phyloP scores from a whole-genome alignment of 2,113 vertebrate species.

The Cervus canadensis region DNA sequence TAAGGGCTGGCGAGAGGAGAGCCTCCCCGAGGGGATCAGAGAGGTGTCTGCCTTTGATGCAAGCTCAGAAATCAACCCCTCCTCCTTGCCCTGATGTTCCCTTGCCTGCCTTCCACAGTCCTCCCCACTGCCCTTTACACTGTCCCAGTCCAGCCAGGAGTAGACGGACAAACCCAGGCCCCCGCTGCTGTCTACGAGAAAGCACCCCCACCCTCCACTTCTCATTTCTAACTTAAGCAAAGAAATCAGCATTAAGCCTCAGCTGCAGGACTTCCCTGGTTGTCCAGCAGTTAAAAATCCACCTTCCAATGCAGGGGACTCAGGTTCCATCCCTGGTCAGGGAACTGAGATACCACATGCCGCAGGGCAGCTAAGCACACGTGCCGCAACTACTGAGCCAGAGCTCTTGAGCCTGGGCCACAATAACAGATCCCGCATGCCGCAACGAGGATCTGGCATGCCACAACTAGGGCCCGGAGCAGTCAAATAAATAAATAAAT shows the following conservation, averaged over 20 bases:
- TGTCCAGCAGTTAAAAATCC: background rate
- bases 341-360: background rate
- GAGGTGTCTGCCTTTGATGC: conserved; percentile 39
- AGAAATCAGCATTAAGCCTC: background rate
- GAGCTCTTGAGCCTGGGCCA: background rate
- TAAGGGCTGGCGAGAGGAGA: background rate
- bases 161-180: background rate
- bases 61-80: background rate
- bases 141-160: background rate
- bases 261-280: background rate
- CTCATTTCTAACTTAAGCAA: background rate
- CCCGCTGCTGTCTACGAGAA: background rate
- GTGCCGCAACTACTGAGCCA: background rate
- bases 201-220: background rate
- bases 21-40: conserved; percentile 37
- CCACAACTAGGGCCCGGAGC: background rate
- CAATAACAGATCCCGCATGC: background rate
- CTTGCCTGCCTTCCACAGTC: background rate
- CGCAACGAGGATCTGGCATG: background rate
- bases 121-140: background rate
- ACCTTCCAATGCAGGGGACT: background rate
- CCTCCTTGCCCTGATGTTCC: background rate
- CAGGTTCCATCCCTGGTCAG: background rate
- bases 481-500: background rate
- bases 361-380: background rate